Base-by-base conservation (phyloP, 2,888 invertebrate species). In the Andrena bucephala region DNA sequence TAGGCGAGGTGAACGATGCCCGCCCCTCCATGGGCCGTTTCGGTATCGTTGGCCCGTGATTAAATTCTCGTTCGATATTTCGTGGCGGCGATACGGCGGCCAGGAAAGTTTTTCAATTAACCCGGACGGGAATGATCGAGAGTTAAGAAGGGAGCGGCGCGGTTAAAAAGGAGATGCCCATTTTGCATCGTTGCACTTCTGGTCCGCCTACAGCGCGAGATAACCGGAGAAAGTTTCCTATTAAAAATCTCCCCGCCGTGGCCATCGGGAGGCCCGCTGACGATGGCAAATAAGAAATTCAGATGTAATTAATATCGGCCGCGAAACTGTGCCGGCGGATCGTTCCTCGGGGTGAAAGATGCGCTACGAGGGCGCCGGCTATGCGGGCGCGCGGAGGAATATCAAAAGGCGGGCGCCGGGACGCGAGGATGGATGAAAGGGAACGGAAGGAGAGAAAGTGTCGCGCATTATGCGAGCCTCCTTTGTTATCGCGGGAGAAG, bases 141-240 rank as follows among this genome's bases (percentile, higher is more conserved):
- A 63, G 71, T 57, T 77, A 77, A 79, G 70, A 63, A 66, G 63
- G 31, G 48, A 59, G 54, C 10, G 42, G 29, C n/a, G 52, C n/a
- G 60, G 31, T 33, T 33, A 62, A 36, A 69, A 70, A 68, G 42
- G 68, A 62, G 70, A 74, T 77, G 71, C 59, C 71, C 67, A 63
- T 82, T 82, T 83, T 83, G 74, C 74, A 77, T 74, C 74, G 82
- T 82, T 82, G 83, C 83, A 71, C 73, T 82, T 82, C 67, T 66
- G 52, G 24, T 50, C n/a, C 62, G 50, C 13, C 52, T 20, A 31
- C 27, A 2, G 7, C 36, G 42, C 16, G 57, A 75, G 70, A 67
- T 74, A 71, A 63, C 75, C 42, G 54, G 8, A 27, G 50, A 33
- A 74, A 71, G 66, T 77, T 74, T 70, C 66, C 72, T 70, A 81